Evolutionary conservation across 1,140 invertebrate species (phyloP).

Genomic region (Tetramorium simillimum): DNA sequence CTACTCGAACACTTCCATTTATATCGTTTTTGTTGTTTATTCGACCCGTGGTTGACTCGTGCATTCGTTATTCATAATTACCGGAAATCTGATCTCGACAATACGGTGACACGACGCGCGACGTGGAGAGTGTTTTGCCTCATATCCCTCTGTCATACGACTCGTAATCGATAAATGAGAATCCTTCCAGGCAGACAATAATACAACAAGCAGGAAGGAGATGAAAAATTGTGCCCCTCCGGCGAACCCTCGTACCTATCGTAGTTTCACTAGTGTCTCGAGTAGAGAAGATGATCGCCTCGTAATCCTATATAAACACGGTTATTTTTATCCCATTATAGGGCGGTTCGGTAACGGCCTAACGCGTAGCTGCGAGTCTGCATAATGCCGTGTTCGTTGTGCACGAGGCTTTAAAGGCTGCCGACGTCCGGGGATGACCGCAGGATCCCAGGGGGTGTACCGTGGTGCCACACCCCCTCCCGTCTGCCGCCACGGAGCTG

Average conservation of each 20-base stretch:
- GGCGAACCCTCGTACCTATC: not conserved
- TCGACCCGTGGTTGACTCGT: not conserved
- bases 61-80: conserved; percentile 44
- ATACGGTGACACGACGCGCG: not conserved
- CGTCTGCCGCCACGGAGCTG: conserved; percentile 63
- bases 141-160: conserved; percentile 4
- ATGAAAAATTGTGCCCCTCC: conserved; percentile 56
- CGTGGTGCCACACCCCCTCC: conserved; percentile 70
- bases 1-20: not conserved
- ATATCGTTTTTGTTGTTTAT: not conserved
- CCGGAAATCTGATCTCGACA: not conserved
- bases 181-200: conserved; percentile 31
- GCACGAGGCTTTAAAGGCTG: conserved; percentile 73
- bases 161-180: conserved; percentile 56
- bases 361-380: conserved; percentile 50
- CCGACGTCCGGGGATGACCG: conserved; percentile 77
- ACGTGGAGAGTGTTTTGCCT: not conserved
- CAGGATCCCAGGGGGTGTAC: conserved; percentile 68
- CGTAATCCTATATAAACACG: conserved; percentile 78
- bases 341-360: conserved; percentile 70
- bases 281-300: conserved; percentile 68
- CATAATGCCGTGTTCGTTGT: conserved; percentile 68
- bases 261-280: conserved; percentile 2
- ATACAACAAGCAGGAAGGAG: not conserved
- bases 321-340: conserved; percentile 78